These are phyloP conservation scores for Diplogasteroides magnus DNA, from an alignment of 1,140 invertebrate species.

Conservation along the genomic window DNA sequence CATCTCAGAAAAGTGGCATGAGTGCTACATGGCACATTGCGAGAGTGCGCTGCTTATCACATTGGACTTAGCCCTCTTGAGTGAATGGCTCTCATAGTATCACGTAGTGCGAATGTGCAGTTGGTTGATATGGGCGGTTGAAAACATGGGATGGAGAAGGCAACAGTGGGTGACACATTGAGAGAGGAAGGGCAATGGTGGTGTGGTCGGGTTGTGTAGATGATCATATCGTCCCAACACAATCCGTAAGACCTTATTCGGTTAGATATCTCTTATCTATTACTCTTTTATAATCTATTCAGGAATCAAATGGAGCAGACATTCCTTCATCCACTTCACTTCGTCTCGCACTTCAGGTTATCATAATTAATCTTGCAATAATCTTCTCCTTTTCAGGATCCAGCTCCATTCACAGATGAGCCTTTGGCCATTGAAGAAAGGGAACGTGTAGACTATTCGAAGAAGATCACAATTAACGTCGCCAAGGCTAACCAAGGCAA, in stretches of 20 bases:
- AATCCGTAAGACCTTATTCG: neutral
- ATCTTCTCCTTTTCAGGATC: no score
- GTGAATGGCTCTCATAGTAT: no score
- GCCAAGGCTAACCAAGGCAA: conserved; percentile 72
- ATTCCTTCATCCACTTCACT: neutral
- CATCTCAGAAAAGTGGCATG: no score
- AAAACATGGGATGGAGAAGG: neutral
- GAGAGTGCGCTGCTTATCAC: no score
- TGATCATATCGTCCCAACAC: neutral
- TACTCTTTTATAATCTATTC: neutral
- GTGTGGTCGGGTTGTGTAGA: neutral
- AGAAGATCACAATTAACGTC: conserved; percentile 73
- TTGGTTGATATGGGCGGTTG: neutral
- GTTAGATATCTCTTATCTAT: neutral
- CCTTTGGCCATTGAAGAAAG: conserved; percentile 71
- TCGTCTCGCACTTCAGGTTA: neutral
- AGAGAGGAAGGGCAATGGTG: neutral
- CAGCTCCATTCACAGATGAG: conserved; percentile 84
- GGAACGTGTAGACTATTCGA: conserved; percentile 74
- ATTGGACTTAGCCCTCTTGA: neutral
- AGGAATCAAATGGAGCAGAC: neutral
- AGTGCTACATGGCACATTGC: no score
- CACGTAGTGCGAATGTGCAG: neutral
- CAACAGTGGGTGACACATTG: neutral
- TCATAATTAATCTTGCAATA: no score